phyloP scores from a whole-genome alignment of 2,888 invertebrate species.

The Melanophora roralis region DNA sequence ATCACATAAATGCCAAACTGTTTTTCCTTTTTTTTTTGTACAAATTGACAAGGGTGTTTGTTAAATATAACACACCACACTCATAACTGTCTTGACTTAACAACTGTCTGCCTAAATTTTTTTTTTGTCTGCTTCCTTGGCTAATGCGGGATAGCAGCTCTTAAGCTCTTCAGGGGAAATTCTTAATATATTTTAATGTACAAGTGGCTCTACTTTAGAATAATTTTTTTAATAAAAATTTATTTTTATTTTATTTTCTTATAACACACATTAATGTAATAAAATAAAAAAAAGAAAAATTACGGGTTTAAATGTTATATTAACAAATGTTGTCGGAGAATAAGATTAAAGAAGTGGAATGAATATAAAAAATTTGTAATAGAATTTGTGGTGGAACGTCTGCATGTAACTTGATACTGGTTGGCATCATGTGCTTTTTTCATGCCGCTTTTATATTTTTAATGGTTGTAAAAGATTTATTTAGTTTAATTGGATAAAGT shows the following conservation, averaged over 20 bases:
- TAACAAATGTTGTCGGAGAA: constrained; percentile 1
- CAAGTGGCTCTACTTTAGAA: constrained; percentile 7
- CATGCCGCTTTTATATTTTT: neutral
- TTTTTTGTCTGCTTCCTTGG: neutral
- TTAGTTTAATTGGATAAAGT: neutral
- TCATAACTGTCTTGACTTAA: neutral
- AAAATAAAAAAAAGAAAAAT: constrained; percentile 41
- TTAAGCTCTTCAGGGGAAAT: constrained; percentile 42
- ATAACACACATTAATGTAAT: constrained; percentile 20
- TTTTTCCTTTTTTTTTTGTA: no score
- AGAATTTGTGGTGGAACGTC: constrained; percentile 68
- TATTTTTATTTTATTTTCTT: constrained; percentile 21
- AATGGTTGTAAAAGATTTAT: constrained; percentile 8
- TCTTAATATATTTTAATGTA: constrained; percentile 46
- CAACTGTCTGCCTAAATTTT: neutral
- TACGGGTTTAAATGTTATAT: constrained; percentile 38
- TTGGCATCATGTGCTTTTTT: constrained; percentile 59
- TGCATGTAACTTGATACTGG: constrained; percentile 69
- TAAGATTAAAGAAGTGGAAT: neutral
- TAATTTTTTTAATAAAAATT: constrained; percentile 20
- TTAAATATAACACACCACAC: constrained; percentile 20
- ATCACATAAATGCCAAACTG: constrained; percentile 74
- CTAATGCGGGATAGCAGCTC: neutral
- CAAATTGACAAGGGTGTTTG: constrained; percentile 62
- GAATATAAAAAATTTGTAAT: constrained; percentile 67